A percentile compares a stretch with the other conserved stretches of the same genome.
Conservation (phyloP, 1,140 invertebrate genomes). For the Pseudobourletiella spinata region DNA sequence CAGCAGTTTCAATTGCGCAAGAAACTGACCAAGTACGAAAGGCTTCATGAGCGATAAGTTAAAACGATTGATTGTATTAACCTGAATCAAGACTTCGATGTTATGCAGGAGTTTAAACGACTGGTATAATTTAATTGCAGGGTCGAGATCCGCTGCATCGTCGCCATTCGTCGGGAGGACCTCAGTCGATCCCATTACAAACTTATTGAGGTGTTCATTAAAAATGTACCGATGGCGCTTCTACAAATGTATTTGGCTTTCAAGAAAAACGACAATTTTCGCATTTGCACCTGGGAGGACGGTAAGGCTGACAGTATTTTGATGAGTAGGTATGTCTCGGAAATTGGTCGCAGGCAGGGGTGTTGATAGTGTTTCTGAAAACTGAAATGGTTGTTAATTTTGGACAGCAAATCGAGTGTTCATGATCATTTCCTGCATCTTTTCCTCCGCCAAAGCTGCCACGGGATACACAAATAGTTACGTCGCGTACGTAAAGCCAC, state of each 20-base stretch:
- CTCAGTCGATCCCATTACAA: not conserved
- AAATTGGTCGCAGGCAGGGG: too few relatives aligned
- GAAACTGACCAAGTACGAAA: slow-evolving; percentile 5
- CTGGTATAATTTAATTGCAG: too few relatives aligned
- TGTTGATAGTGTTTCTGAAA: too few relatives aligned
- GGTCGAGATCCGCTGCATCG: slow-evolving; percentile 4
- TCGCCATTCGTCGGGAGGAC: not conserved
- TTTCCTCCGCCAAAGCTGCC: slow-evolving; percentile 7
- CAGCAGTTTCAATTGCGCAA: not conserved
- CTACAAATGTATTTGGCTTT: slow-evolving; percentile 3
- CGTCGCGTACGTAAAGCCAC: not conserved
- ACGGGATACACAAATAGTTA: slow-evolving; percentile 1
- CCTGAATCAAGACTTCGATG: not conserved
- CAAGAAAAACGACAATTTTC: not conserved
- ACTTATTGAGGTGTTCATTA: slow-evolving; percentile 4
- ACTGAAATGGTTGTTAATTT: too few relatives aligned
- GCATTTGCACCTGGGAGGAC: not conserved
- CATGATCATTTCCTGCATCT: slow-evolving; percentile 5
- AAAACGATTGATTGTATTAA: not conserved
- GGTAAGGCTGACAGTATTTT: too few relatives aligned
- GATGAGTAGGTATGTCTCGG: too few relatives aligned
- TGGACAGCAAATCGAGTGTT: not conserved
- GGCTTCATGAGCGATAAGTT: too few relatives aligned
- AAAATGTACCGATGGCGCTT: slow-evolving; percentile 11
- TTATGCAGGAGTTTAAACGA: too few relatives aligned